phyloP scores from a whole-genome alignment of 1,140 invertebrate genomes.

The Diorhabda elongata region DNA sequence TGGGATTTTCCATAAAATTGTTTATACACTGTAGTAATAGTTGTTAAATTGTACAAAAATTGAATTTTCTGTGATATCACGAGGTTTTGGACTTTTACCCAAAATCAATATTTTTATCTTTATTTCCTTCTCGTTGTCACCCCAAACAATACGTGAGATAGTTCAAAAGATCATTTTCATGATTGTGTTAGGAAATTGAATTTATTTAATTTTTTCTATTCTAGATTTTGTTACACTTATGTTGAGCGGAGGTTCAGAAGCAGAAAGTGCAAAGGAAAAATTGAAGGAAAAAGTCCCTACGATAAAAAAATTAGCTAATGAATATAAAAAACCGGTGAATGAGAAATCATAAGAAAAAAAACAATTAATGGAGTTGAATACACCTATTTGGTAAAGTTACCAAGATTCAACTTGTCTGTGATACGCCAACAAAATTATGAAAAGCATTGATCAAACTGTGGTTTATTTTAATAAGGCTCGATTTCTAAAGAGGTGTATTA shows the following conservation, averaged over 20 bases:
- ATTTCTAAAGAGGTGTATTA: no score
- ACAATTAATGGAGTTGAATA: background rate
- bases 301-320: constrained; percentile 44
- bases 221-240: constrained; percentile 47
- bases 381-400: background rate
- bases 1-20: no score
- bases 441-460: no score
- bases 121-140: no score
- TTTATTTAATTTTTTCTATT: constrained; percentile 32
- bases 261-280: constrained; percentile 43
- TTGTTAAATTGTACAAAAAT: no score
- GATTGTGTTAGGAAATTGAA: constrained; percentile 1
- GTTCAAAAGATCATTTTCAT: no score
- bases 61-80: no score
- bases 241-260: constrained; percentile 39
- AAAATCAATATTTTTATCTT: no score
- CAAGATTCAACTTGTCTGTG: constrained; percentile 1
- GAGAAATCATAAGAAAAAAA: constrained; percentile 24
- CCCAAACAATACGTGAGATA: no score
- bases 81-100: no score
- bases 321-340: constrained; percentile 43
- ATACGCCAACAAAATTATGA: background rate
- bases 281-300: constrained; percentile 42
- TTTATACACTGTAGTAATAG: no score
- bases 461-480: no score